Evolutionary conservation across 2,113 vertebrate species (phyloP).

Genomic region (Urocynchramus pylzowi): DNA sequence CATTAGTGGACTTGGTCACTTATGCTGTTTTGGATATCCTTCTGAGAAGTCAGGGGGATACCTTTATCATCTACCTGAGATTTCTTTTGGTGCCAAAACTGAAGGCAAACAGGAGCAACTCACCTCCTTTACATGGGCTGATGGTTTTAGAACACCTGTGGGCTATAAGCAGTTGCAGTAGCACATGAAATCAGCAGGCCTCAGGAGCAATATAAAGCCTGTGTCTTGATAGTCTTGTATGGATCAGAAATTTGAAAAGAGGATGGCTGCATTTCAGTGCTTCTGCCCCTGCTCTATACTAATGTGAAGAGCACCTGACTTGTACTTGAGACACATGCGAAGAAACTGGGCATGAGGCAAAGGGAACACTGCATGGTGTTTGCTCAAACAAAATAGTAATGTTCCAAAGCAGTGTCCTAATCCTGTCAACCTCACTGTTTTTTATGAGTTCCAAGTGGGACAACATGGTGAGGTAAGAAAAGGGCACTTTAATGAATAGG

Average conservation of each 20-base stretch:
- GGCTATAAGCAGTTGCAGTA: background rate
- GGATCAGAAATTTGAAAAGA: background rate
- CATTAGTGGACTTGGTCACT: background rate
- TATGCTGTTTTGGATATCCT: background rate
- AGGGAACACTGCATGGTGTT: background rate
- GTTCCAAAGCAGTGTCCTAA: background rate
- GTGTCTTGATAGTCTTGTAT: background rate
- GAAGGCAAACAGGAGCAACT: background rate
- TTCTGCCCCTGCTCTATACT: background rate
- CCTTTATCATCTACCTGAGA: rapidly evolving
- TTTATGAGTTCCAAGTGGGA: background rate
- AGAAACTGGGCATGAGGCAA: background rate
- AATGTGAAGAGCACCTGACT: background rate
- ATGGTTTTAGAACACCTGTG: background rate
- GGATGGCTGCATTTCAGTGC: background rate
- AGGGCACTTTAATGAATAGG: background rate
- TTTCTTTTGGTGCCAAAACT: background rate
- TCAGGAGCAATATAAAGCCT: background rate
- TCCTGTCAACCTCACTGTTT: background rate
- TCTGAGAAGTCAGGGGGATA: background rate
- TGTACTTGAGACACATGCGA: background rate
- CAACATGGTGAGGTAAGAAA: background rate
- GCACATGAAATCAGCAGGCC: background rate
- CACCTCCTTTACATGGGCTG: background rate
- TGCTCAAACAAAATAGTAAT: background rate